These are phyloP conservation scores for Spatulosminthurus flaviceps DNA, from an alignment of 2,888 invertebrate species.

Conservation along the genomic window DNA sequence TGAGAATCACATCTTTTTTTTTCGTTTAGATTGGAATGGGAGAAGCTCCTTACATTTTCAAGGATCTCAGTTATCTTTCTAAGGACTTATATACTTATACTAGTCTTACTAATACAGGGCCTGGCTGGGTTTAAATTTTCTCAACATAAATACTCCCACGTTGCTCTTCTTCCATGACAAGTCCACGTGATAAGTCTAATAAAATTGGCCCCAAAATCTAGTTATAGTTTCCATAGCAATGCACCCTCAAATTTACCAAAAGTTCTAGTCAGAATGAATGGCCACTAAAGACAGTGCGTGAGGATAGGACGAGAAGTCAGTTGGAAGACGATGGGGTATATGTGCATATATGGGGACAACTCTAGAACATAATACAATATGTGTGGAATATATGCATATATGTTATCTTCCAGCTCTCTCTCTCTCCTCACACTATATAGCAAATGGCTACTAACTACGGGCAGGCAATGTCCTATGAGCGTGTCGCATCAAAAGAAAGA, in stretches of 20 bases:
- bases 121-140: conserved; percentile 13
- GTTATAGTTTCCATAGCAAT: conserved; percentile 18
- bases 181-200: conserved; percentile 14
- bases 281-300: conserved; percentile 3
- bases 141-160: conserved; percentile 28
- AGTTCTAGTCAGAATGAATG: background rate
- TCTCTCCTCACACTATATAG: too few species aligned
- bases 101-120: background rate
- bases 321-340: background rate
- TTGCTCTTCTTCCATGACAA: conserved; percentile 18
- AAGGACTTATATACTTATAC: background rate
- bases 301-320: background rate
- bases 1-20: too few species aligned
- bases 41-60: background rate
- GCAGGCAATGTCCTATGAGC: background rate
- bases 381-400: too few species aligned
- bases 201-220: conserved; percentile 13
- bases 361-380: too few species aligned
- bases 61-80: background rate
- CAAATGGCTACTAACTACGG: background rate
- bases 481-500: background rate
- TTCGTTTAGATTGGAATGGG: background rate
- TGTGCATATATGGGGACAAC: too few species aligned
- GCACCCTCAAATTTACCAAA: conserved; percentile 14
- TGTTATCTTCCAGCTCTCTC: too few species aligned